Evolutionary conservation across 2,113 vertebrate species (phyloP), one percentile per base, ranked within the genome.

Genomic region (Tichodroma muraria): DNA sequence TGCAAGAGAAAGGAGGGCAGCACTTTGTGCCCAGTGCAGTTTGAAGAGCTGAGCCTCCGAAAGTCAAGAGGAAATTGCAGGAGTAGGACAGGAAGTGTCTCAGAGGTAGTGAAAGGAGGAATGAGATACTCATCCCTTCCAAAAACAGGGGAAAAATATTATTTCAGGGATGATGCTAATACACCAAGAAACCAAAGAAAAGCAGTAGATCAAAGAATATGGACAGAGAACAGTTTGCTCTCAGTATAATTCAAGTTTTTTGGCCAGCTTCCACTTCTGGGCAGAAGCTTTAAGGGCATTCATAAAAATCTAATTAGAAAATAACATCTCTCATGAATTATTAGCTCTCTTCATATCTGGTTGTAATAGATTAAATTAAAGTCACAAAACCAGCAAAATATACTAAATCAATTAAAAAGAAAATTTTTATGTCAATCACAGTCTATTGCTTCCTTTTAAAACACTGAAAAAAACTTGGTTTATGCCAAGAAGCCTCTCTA

Each of bases 231-330:
- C 25, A 71, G n/a, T 71, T 90, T 65, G 38, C 44, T 84, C 18
- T 40, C 49, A 59, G 15, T n/a, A 49, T 38, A 56, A 68, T 64
- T 68, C 57, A 71, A 31, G 54, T 27, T 31, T 77, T 33, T 78
- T 90, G 82, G 82, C 71, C 82, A 83, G 69, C 38, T 79, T 60
- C 57, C 88, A 85, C 71, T 89, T 54, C 82, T 85, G 72, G 80
- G 80, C 88, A 89, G 57, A 85, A 80, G 64, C 52, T 86, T 84
- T 68, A 91, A 53, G 65, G 79, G 23, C 49, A 84, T 75, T 90
- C 52, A 83, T 71, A 95, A 93, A 93, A 93, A 78, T 71, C 73
- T 82, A 56, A 90, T 88, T 88, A 88, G 90, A 70, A 91, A 95
- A 94, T 83, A 91, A 90, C 73, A 83, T n/a, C 37, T 88, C 49